A percentile compares a stretch with the other conserved stretches of the same genome.
These are phyloP conservation scores for Imbricaverruca yamaguchii DNA, from an alignment of 2,888 invertebrate species.

Conservation along the genomic window DNA sequence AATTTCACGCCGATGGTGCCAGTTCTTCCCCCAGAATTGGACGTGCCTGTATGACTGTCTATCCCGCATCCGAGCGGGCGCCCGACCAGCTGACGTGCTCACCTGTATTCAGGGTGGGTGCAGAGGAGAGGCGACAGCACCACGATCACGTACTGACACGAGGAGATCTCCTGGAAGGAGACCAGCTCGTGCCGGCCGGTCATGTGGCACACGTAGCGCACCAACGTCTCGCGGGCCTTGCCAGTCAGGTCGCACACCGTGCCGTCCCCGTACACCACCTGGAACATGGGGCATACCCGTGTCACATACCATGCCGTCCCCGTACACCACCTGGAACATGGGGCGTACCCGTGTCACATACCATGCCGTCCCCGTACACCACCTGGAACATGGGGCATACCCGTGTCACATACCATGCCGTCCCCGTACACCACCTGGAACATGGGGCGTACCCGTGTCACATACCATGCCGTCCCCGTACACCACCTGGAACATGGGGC, in stretches of 20 bases:
- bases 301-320: slow-evolving; percentile 86
- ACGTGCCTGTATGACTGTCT: too few species aligned
- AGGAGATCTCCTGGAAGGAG: slow-evolving; percentile 84
- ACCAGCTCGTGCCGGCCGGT: slow-evolving; percentile 87
- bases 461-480: slow-evolving; percentile 76
- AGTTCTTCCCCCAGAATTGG: too few species aligned
- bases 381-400: not conserved
- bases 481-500: not conserved
- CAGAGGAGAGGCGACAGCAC: slow-evolving; percentile 82
- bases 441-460: slow-evolving; percentile 52
- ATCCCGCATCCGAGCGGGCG: too few species aligned
- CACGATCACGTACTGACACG: slow-evolving; percentile 89
- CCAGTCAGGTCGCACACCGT: slow-evolving; percentile 86
- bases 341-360: slow-evolving; percentile 62
- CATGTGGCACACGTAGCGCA: slow-evolving; percentile 73
- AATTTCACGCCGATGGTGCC: too few species aligned
- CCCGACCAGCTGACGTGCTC: slow-evolving; percentile 25
- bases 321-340: slow-evolving; percentile 35
- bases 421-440: slow-evolving; percentile 46
- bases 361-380: slow-evolving; percentile 63
- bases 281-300: slow-evolving; percentile 41
- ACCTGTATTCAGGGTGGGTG: slow-evolving; percentile 75
- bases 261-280: slow-evolving; percentile 55
- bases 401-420: slow-evolving; percentile 84
- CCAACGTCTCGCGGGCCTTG: slow-evolving; percentile 67